Conservation (phyloP, 2,113 vertebrate genomes). For the Carassius gibelio region DNA sequence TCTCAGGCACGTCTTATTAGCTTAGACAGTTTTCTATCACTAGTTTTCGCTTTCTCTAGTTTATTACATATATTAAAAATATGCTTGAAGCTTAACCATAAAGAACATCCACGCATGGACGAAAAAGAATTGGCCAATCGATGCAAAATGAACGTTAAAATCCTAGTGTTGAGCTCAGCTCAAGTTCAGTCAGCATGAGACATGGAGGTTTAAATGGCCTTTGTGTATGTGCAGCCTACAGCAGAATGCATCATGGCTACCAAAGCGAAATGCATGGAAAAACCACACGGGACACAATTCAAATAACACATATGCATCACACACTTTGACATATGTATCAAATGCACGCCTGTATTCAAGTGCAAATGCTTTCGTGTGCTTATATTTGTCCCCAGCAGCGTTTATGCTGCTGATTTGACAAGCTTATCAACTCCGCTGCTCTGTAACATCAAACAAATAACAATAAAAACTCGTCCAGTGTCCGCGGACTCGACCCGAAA, state of each 20-base stretch:
- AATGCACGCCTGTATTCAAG: neutral
- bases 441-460: neutral
- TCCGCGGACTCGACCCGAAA: neutral
- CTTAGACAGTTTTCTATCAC: too few species aligned
- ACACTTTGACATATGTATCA: neutral
- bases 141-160: neutral
- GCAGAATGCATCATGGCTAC: neutral
- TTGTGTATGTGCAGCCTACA: slow-evolving; percentile 31
- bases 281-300: neutral
- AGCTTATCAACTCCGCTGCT: slow-evolving; percentile 19
- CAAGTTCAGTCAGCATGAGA: slow-evolving; percentile 29
- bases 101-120: neutral
- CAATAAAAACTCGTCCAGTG: neutral
- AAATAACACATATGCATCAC: neutral
- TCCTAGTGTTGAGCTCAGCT: neutral
- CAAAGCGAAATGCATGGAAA: neutral
- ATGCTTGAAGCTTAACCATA: neutral
- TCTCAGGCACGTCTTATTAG: neutral
- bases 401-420: slow-evolving; percentile 1
- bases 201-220: slow-evolving; percentile 42
- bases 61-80: neutral
- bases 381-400: neutral
- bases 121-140: neutral
- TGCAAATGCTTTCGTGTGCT: neutral
- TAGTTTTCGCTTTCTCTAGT: neutral